These are phyloP conservation scores for Myopa tessellatipennis DNA, from an alignment of 2,888 invertebrate species.

Conservation along the genomic window DNA sequence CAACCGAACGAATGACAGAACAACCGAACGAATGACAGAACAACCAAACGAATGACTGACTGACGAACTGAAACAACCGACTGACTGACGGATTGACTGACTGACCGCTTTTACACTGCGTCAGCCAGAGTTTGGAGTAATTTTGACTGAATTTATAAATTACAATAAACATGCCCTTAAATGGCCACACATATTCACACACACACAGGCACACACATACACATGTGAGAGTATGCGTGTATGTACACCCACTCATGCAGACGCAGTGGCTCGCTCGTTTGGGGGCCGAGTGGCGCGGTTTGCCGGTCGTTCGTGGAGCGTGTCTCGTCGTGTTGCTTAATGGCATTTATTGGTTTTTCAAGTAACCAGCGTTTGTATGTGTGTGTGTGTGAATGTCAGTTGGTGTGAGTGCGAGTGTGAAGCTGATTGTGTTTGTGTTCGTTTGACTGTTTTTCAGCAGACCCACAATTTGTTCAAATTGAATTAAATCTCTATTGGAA, in stretches of 20 bases:
- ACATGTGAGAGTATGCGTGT: background rate
- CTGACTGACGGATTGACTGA: background rate
- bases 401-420: background rate
- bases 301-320: background rate
- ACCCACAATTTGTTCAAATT: slow-evolving; percentile 28
- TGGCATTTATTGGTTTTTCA: background rate
- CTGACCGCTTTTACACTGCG: background rate
- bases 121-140: background rate
- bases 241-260: background rate
- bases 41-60: background rate
- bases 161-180: slow-evolving; percentile 28
- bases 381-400: background rate
- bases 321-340: background rate
- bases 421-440: background rate
- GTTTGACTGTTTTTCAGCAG: slow-evolving; percentile 1
- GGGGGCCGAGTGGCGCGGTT: background rate
- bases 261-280: background rate
- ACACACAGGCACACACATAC: background rate
- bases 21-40: background rate
- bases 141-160: slow-evolving; percentile 36
- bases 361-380: background rate
- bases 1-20: background rate
- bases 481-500: slow-evolving; percentile 22
- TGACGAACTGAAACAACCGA: background rate
- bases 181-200: slow-evolving; percentile 4